Conservation (phyloP, 2,113 vertebrate species). For the zebrafish (Danio rerio) region DNA sequence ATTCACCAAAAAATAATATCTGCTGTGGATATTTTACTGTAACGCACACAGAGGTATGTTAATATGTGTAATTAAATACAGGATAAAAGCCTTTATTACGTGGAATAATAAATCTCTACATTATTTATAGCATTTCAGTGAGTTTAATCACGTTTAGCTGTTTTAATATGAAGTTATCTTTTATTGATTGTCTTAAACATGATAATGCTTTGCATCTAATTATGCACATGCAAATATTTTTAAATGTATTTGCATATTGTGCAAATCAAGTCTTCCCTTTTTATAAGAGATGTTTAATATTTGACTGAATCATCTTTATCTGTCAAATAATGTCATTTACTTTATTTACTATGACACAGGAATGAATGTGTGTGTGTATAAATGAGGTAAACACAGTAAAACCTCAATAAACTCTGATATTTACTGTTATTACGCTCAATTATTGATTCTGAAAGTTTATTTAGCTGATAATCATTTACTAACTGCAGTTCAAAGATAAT, state of each 20-base stretch:
- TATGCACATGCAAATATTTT: neutral
- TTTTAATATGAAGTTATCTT: constrained; percentile 9
- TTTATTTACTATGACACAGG: neutral
- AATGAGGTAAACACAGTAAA: neutral
- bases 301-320: neutral
- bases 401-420: neutral
- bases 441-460: neutral
- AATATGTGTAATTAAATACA: too few relatives aligned
- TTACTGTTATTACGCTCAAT: neutral
- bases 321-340: neutral
- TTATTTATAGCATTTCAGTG: neutral
- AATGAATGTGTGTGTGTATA: neutral
- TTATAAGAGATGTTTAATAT: neutral
- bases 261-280: constrained; percentile 17
- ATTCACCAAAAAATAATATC: too few relatives aligned
- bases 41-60: too few relatives aligned
- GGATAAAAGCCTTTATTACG: neutral
- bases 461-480: neutral
- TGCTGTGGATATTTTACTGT: too few relatives aligned
- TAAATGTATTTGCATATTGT: neutral
- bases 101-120: neutral
- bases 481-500: neutral
- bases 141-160: too few relatives aligned
- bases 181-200: neutral
- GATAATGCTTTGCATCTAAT: neutral